Evolutionary conservation across 23 tunicate genomes (phyloP).

Genomic region (Trididemnum clinides): DNA sequence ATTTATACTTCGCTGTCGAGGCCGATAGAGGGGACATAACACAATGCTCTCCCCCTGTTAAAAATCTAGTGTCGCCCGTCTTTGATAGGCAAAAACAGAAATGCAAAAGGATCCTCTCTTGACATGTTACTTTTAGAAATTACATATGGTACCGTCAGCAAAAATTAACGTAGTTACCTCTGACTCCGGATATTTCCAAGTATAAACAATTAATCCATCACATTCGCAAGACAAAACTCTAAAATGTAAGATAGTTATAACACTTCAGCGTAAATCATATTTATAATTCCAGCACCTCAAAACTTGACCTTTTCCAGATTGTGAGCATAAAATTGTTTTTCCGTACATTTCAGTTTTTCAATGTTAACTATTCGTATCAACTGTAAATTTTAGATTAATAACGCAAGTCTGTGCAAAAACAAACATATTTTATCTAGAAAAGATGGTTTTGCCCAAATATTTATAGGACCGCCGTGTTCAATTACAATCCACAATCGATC

Average conservation of each 20-base stretch:
- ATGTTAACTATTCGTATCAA: too few species aligned
- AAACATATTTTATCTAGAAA: too few species aligned
- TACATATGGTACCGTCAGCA: neutral
- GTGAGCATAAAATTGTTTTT: slow-evolving; percentile 16
- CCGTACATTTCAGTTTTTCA: slow-evolving; percentile 3
- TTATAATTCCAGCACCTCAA: neutral
- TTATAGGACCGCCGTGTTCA: too few species aligned
- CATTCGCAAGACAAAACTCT: slow-evolving; percentile 33
- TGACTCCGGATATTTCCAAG: slow-evolving; percentile 8
- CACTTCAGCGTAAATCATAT: neutral
- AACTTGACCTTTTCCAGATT: slow-evolving; percentile 23
- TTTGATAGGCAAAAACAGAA: too few species aligned
- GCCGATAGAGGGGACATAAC: too few species aligned
- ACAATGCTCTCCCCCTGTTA: too few species aligned
- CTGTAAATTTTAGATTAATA: too few species aligned
- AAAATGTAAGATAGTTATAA: neutral
- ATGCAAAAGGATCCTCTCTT: neutral
- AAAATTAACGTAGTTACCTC: neutral
- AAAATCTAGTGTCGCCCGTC: too few species aligned
- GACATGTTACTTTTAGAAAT: neutral
- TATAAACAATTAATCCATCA: slow-evolving; percentile 31
- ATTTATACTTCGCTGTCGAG: too few species aligned
- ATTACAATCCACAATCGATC: too few species aligned
- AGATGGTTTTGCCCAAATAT: too few species aligned
- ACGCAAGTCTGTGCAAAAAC: too few species aligned